Evolutionary conservation across 2,797 vertebrate species (phyloP).

Genomic region (Chaetodon trifasciatus): DNA sequence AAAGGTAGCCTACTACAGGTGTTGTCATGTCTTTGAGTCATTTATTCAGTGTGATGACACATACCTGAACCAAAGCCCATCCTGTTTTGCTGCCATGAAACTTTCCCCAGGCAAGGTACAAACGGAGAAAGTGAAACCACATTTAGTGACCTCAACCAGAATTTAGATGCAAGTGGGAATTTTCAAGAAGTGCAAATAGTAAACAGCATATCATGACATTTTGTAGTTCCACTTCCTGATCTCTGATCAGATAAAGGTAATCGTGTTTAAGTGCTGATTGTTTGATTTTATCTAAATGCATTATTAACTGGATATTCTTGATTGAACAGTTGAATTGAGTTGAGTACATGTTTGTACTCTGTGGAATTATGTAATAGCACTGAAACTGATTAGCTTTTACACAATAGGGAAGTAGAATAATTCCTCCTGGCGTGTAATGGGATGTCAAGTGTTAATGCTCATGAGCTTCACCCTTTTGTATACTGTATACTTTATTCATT

Average conservation of each 20-base stretch:
- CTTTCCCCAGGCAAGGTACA: constrained; percentile 70
- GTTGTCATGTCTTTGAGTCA: neutral
- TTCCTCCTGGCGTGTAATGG: neutral
- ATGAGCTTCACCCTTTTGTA: neutral
- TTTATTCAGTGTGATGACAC: constrained; percentile 60
- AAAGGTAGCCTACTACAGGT: constrained; percentile 5
- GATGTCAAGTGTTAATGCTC: neutral
- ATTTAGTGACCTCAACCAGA: constrained; percentile 58
- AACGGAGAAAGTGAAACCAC: constrained; percentile 66
- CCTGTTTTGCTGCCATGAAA: constrained; percentile 74
- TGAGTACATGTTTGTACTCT: neutral
- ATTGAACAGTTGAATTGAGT: neutral
- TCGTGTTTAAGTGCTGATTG: neutral
- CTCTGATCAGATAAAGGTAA: neutral
- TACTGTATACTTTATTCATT: neutral
- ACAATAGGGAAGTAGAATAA: neutral
- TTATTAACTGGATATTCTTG: neutral
- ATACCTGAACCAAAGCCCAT: constrained; percentile 66
- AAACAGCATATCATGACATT: constrained; percentile 48
- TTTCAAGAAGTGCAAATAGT: constrained; percentile 54
- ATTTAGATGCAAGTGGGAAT: constrained; percentile 45
- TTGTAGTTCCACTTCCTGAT: neutral
- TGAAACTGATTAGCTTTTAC: neutral
- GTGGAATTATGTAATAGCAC: no score
- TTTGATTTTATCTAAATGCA: neutral